Evolutionary conservation across 2,113 vertebrate species (phyloP).

Genomic region (Falco punctatus): DNA sequence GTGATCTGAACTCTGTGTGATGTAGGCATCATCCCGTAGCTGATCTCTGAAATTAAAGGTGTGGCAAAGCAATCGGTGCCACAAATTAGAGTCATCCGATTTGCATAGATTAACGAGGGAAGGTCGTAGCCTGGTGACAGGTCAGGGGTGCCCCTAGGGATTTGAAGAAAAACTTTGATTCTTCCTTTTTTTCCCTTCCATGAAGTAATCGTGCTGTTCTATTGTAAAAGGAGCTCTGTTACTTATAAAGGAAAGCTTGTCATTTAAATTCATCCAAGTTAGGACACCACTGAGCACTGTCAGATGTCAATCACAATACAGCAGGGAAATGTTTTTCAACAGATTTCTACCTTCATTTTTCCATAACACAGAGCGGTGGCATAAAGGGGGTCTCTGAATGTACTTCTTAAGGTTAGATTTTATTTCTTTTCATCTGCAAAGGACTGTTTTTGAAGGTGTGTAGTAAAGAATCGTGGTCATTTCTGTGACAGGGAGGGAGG

Average conservation of each 20-base stretch:
- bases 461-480: conserved; percentile 66
- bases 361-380: conserved; percentile 70
- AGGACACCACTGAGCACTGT: conserved; percentile 80
- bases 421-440: conserved; percentile 58
- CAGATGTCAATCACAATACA: conserved; percentile 82
- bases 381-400: conserved; percentile 73
- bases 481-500: conserved; percentile 61
- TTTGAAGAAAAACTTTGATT: conserved; percentile 82
- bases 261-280: conserved; percentile 84
- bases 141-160: conserved; percentile 76
- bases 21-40: conserved; percentile 54
- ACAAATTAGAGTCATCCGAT: conserved; percentile 79
- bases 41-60: conserved; percentile 78
- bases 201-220: conserved; percentile 79
- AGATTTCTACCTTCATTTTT: conserved; percentile 79
- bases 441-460: conserved; percentile 58
- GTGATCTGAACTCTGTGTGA: conserved; percentile 72
- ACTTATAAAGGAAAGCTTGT: conserved; percentile 81
- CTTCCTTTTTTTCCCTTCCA: conserved; percentile 71
- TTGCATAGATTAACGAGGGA: conserved; percentile 82
- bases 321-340: conserved; percentile 82
- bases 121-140: conserved; percentile 75
- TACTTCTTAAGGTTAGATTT: conserved; percentile 71
- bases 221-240: conserved; percentile 80
- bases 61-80: conserved; percentile 69